Base-by-base conservation (phyloP, 2,113 vertebrate species). In the Ictalurus furcatus region DNA sequence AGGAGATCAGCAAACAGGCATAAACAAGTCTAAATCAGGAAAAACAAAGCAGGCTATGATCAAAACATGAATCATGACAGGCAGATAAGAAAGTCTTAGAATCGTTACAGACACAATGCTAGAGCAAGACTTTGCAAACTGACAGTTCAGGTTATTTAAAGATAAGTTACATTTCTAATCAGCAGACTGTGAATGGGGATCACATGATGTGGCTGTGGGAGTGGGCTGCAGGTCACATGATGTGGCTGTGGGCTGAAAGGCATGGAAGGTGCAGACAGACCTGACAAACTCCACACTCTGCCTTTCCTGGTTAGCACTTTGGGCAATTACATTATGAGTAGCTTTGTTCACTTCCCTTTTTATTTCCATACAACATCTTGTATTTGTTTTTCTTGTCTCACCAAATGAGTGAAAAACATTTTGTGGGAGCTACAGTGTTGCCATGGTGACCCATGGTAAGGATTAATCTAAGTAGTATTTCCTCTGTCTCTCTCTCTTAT, bases 361-460 rank as follows among this genome's bases (percentile, higher is more conserved):
- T 37, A 83, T 82, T 59, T 59, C 19, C 54, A 54, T 34, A 21
- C 23, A n/a, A 19, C 30, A 61, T 40, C 3, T 83, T 61, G 30
- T 14, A 6, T 83, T 63, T 40, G 8, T 13, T 37, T 40, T 61
- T 61, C 4, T 37, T 63, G 56, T 30, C 54, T 82, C n/a, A 59
- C 17, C 58, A 83, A 74, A 85, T 69, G 81, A 78, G 56, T 78
- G 48, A 58, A 34, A 67, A 65, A 74, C 37, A 12, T 65, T n/a
- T 84, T 76, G 79, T 87, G 71, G 79, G 91, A 89, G 91, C 92
- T 93, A 90, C 87, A 92, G 90, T 91, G 95, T 96, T 96, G 94
- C 95, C 94, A 96, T 96, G 94, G 96, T 93, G 94, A 96, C 94
- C 23, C 63, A 34, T 89, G 92, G 93, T 7, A 48, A 92, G 91